Conservation (phyloP, 1,140 invertebrate species). For the Cydia fagiglandana region DNA sequence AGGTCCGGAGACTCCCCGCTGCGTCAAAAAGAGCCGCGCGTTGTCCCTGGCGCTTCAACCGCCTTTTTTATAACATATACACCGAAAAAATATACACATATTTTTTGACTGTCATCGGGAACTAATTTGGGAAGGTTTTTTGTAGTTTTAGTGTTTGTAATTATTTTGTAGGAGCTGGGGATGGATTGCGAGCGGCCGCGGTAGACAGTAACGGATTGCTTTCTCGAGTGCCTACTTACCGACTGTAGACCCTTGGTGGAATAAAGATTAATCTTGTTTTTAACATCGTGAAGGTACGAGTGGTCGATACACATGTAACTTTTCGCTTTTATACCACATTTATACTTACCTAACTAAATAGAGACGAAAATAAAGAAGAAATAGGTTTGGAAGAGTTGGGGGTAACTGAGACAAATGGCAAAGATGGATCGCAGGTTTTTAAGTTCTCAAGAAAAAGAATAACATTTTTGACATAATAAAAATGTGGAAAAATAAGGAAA, state of each 20-base stretch:
- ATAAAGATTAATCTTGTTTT: not conserved
- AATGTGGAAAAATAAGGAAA: not conserved
- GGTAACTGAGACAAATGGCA: no score
- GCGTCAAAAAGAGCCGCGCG: conserved; percentile 65
- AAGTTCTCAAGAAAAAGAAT: no score
- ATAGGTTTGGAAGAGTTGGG: no score
- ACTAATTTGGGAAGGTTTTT: conserved; percentile 73
- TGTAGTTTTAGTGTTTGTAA: conserved; percentile 66
- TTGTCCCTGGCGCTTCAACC: conserved; percentile 61
- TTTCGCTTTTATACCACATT: not conserved
- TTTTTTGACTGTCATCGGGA: conserved; percentile 77
- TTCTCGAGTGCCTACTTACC: not conserved
- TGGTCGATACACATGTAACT: not conserved
- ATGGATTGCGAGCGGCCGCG: not conserved
- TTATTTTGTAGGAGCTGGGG: conserved; percentile 54
- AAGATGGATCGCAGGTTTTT: no score
- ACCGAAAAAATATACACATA: conserved; percentile 58
- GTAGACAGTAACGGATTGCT: conserved; percentile 15
- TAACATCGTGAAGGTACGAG: conserved; percentile 2
- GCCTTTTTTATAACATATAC: conserved; percentile 49
- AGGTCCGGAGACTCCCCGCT: conserved; percentile 55
- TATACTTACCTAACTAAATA: no score
- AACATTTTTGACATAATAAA: no score
- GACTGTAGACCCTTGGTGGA: not conserved
- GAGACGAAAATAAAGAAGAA: no score